Base-by-base conservation (phyloP, 2,888 invertebrate genomes). In the Mesorhabditis spiculigera region DNA sequence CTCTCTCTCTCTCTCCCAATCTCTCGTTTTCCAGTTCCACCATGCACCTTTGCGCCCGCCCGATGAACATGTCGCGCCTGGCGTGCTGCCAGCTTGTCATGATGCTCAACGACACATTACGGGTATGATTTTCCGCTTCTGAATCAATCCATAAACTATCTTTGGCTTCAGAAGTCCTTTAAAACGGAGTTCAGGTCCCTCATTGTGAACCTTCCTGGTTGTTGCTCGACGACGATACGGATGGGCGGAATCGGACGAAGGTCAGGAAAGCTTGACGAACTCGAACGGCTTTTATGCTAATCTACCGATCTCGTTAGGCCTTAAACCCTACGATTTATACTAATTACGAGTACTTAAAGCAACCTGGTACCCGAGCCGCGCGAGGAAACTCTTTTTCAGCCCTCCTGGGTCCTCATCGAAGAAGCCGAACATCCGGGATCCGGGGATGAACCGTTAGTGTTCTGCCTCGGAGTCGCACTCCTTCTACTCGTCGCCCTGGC, bases 31-130 rank as follows among this genome's bases (percentile, higher is more conserved):
- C 62, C 16, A 41, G 5, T n/a, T 4, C 4, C 43, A 43, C 13
- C 42, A 72, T 74, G 71, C 80, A 80, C 71, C 65, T 80, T 63
- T 80, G 80, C 68, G 77, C 76, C 63, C 78, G 76, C 50, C 78
- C 78, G 66, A 78, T 78, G 73, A 80, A 80, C 71, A 68, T 80
- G 68, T 77, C 80, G 5, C 68, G 75, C 42, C 28, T 76, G 61
- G 80, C 80, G 8, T 80, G 80, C 68, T 80, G 80, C 66, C 78
- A 78, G 45, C 70, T 80, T 42, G 73, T 80, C 28, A 68, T 76
- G 0, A 71, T 80, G 50, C 71, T 80, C 43, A 80, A 80, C 63
- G 75, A 78, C 67, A 77, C 78, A 8, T 69, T 73, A 58, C 67
- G 70, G 70, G 79, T 78, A 66, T 50, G 58, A 50, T 50, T 50